These are phyloP conservation scores for Stercorarius parasiticus DNA, from an alignment of 2,113 vertebrate species.

Conservation along the genomic window DNA sequence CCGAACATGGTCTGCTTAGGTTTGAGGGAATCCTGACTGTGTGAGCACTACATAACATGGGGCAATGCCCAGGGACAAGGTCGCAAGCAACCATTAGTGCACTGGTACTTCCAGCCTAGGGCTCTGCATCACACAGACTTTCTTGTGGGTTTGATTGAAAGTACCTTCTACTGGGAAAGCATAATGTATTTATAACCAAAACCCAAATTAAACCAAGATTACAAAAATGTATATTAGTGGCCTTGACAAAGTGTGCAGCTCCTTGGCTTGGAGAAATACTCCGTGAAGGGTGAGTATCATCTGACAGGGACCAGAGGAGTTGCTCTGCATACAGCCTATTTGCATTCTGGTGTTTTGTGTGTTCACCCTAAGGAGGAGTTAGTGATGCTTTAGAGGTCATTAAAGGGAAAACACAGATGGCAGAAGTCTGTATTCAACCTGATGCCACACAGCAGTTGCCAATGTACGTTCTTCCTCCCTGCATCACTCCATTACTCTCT, in stretches of 20 bases:
- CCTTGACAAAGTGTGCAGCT: neutral
- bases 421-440: neutral
- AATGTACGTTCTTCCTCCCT: neutral
- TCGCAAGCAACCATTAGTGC: neutral
- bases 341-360: too few relatives aligned
- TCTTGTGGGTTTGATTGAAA: neutral
- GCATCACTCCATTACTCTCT: neutral
- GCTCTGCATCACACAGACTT: neutral
- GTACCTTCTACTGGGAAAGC: neutral
- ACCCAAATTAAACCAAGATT: neutral
- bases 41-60: fast-evolving
- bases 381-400: neutral
- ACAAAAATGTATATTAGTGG: neutral
- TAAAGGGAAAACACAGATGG: neutral
- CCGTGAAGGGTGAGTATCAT: neutral
- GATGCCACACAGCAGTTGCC: neutral
- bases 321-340: neutral
- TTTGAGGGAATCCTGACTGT: neutral
- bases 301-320: neutral
- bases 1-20: neutral
- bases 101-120: neutral
- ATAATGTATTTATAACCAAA: neutral
- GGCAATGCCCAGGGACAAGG: neutral
- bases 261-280: neutral
- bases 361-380: neutral